Evolutionary conservation across 2,888 invertebrate species (phyloP), one percentile per base, ranked within the genome.

Genomic region (Branchipolynoe longqiensis): DNA sequence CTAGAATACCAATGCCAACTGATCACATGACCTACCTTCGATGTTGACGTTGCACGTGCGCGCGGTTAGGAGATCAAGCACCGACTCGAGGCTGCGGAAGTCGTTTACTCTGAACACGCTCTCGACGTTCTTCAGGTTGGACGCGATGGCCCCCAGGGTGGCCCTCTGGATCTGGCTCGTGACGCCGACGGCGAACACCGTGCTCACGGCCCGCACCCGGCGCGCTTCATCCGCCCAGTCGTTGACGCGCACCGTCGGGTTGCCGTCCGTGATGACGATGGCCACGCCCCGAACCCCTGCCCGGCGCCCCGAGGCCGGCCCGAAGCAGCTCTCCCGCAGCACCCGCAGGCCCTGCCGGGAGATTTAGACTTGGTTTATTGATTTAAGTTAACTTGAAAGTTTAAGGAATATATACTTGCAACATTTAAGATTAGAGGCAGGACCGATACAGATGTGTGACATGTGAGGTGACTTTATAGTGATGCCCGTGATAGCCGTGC

Each of bases 181-280:
- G 1, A 86, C 74, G 0, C 86, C 86, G 4, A 86, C 83, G 2
- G 82, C 82, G 12, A 85, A 41, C 31, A 86, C 58, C 14, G 82
- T 85, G 22, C 81, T 82, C 31, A 56, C 84, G n/a, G 25, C 40
- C 56, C 64, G 33, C 3, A 81, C 73, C 0, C 38, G 58, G 8
- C 38, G 59, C 33, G 86, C 86, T 62, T 85, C 86, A 22, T 40
- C 31, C 36, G 82, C 12, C 31, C 81, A 73, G 6, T 33, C 56
- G 31, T 64, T 82, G 48, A 36, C 33, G 36, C 85, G 69, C 25
- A 33, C 4, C 25, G 87, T 86, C 3, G 78, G 78, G 2, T 56
- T 56, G 33, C 86, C 86, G 56, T 85, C 86, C 22, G 85, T 87
- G 28, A 87, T 38, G 8, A 87, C 85, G 0, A 87, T 48, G 6